Base-by-base conservation (phyloP, 2,888 invertebrate genomes). In the Lucinisca nassula region DNA sequence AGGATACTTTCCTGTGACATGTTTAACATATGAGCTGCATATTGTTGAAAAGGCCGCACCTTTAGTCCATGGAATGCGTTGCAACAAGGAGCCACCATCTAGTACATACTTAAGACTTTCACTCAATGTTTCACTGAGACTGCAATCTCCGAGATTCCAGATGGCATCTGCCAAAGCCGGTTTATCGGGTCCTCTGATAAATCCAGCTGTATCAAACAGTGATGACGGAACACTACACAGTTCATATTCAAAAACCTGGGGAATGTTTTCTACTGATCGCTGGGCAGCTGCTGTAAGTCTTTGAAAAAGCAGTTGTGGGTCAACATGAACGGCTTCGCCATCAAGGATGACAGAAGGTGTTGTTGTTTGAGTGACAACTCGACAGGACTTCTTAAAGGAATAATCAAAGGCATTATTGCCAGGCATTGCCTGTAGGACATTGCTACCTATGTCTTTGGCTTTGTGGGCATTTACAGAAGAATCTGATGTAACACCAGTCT, bases 31-130 rank as follows among this genome's bases (percentile, higher is more conserved):
- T 14, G 27, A 14, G 21, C 37, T 14, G 30, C 76, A 85, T 32
- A 88, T 86, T 4, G 38, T 38, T 6, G 55, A 40, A 37, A 79
- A 90, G 12, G 85, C 84, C 0, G 35, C n/a, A 10, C 90, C 86
- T 21, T 58, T 55, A 30, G 27, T 14, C 91, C 90, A 88, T 17
- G 86, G 91, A 30, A 88, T 78, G 17, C 79, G 38, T n/a, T 91
- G 87, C 0, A 90, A 3, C 0, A 88, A 49, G 0, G 86, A 79
- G 12, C 90, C 88, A 14, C 90, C 90, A 81, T 90, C 90, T 6
- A 91, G 17, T 17, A 88, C 86, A 70, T 70, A 49, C 12, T 38
- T 30, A 17, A 32, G 27, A 21, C 72, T 72, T 2, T 72, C 51
- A 24, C 61, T 72, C 58, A 32, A 81, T 37, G 49, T 73, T 70